Evolutionary conservation across 2,113 vertebrate genomes (phyloP).

Genomic region (Tragulus kanchil): DNA sequence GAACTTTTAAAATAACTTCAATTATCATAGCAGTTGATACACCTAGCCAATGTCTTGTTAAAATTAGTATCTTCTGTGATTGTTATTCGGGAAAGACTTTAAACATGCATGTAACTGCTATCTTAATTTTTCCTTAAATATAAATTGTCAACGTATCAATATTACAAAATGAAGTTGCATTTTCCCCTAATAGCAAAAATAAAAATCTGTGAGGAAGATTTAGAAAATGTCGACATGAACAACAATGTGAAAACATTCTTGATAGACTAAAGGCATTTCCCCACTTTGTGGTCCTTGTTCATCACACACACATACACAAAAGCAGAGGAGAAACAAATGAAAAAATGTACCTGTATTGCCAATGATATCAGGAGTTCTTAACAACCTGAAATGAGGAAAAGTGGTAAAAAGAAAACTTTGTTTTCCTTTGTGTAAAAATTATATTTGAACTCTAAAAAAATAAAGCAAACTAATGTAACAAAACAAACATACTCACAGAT

Average conservation of each 20-base stretch:
- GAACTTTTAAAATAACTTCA: slow-evolving; percentile 46
- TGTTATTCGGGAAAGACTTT: slow-evolving; percentile 30
- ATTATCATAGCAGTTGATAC: slow-evolving; percentile 20
- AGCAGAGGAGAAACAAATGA: neutral
- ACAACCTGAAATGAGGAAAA: neutral
- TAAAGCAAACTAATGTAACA: neutral
- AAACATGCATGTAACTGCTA: neutral
- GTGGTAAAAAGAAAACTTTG: neutral
- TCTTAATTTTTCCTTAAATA: slow-evolving; percentile 22
- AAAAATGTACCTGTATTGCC: neutral
- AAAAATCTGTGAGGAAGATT: neutral
- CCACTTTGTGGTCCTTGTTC: neutral
- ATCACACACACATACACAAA: neutral
- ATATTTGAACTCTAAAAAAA: neutral
- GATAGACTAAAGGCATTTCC: neutral
- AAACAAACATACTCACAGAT: neutral
- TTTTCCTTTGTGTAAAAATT: neutral
- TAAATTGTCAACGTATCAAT: neutral
- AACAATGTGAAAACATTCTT: neutral
- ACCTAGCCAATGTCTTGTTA: neutral
- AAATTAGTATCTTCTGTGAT: neutral
- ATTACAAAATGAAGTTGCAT: neutral
- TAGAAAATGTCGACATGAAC: neutral
- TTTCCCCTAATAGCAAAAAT: slow-evolving; percentile 17
- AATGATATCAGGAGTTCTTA: neutral